These are phyloP conservation scores for Neodiprion fabricii DNA, from an alignment of 1,140 invertebrate species.

Conservation along the genomic window DNA sequence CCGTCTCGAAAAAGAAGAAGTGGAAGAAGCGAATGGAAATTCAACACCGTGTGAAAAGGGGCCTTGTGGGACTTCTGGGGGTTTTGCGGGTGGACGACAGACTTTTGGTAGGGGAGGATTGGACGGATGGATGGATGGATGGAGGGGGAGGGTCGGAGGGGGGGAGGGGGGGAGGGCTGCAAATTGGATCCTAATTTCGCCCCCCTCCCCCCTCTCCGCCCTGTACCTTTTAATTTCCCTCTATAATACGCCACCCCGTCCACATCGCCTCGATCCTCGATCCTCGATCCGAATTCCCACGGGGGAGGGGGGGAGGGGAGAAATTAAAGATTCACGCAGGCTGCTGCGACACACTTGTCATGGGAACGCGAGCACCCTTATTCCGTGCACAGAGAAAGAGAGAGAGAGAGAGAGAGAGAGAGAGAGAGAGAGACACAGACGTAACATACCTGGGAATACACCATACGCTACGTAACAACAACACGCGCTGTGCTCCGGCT, in stretches of 20 bases:
- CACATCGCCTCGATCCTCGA: not conserved
- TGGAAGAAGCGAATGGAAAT: not conserved
- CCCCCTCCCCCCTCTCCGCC: no score
- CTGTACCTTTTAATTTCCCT: no score
- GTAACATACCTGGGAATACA: not conserved
- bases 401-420: slow-evolving; percentile 15
- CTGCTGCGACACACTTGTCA: slow-evolving; percentile 54
- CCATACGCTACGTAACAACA: not conserved
- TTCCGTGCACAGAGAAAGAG: slow-evolving; percentile 20
- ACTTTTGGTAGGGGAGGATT: no score
- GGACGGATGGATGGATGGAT: no score
- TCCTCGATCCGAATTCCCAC: slow-evolving; percentile 43
- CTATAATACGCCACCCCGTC: no score
- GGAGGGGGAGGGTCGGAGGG: no score
- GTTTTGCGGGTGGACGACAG: no score
- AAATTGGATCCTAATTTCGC: no score
- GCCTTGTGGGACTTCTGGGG: not conserved
- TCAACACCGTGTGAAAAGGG: not conserved
- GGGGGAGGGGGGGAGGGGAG: slow-evolving; percentile 27
- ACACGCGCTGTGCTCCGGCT: no score
- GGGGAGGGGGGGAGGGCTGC: no score
- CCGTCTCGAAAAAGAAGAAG: no score
- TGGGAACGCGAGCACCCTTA: slow-evolving; percentile 49
- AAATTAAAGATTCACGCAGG: slow-evolving; percentile 59
- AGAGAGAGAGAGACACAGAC: slow-evolving; percentile 11